phyloP scores from a whole-genome alignment of 1,140 invertebrate genomes.

The Paraescarpia echinospica region DNA sequence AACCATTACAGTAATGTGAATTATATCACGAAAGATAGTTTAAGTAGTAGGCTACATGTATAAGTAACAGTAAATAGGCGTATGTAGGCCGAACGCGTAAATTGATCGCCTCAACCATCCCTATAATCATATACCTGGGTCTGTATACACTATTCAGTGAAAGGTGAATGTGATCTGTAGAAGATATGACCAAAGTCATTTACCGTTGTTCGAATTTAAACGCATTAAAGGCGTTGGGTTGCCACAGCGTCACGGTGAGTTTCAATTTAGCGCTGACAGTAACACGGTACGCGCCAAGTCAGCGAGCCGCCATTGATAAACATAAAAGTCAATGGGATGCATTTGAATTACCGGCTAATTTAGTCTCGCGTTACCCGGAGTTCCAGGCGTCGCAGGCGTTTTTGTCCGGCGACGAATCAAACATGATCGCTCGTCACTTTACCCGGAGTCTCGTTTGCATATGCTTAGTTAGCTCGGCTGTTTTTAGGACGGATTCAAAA shows the following conservation, averaged over 20 bases:
- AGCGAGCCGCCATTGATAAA: neutral
- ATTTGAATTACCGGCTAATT: neutral
- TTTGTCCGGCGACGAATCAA: neutral
- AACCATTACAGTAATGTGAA: too few relatives aligned
- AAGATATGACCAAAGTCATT: neutral
- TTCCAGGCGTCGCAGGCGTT: neutral
- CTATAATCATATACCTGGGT: neutral
- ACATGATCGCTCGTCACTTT: neutral
- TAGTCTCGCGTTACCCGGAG: neutral
- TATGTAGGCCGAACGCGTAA: too few relatives aligned
- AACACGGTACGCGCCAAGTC: neutral
- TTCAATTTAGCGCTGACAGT: slow-evolving; percentile 5
- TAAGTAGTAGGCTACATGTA: too few relatives aligned
- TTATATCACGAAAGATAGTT: too few relatives aligned
- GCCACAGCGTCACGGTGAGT: neutral
- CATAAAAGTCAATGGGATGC: neutral
- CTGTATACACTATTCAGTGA: neutral
- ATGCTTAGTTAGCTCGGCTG: neutral
- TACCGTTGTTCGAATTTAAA: neutral
- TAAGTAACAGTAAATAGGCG: too few relatives aligned
- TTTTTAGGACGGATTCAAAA: neutral
- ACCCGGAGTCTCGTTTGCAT: neutral
- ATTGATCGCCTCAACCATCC: neutral
- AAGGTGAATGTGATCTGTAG: neutral
- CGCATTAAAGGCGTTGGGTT: neutral